Evolutionary conservation across 1,140 invertebrate species (phyloP).

Genomic region (Tetramorium alpestre): DNA sequence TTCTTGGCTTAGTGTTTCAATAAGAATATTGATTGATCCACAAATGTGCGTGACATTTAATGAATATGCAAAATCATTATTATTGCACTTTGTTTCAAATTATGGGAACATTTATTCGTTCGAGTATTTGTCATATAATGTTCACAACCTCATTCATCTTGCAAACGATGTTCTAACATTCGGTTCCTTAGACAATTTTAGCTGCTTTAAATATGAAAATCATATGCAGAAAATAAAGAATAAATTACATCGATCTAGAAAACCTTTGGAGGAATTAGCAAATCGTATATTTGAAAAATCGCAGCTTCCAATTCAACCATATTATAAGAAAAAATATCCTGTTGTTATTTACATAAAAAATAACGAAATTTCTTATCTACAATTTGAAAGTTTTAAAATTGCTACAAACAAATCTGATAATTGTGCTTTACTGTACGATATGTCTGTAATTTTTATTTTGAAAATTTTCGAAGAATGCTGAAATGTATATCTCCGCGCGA

Average conservation of each 20-base stretch:
- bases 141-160: neutral
- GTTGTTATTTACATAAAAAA: too few relatives aligned
- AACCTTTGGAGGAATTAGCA: neutral
- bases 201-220: constrained; percentile 6
- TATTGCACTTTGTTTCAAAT: neutral
- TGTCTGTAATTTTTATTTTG: too few relatives aligned
- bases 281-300: neutral
- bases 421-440: too few relatives aligned
- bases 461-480: too few relatives aligned
- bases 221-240: constrained; percentile 6
- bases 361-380: too few relatives aligned
- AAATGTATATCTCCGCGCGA: too few relatives aligned
- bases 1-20: neutral
- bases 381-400: too few relatives aligned
- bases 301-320: neutral
- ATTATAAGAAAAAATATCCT: neutral
- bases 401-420: too few relatives aligned
- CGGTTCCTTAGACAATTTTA: neutral
- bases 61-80: neutral
- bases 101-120: neutral
- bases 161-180: neutral
- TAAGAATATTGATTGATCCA: neutral
- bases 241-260: neutral
- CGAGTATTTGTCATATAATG: neutral
- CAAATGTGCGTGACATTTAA: neutral